A percentile compares a stretch with the other conserved stretches of the same genome.
Evolutionary conservation across 2,888 invertebrate species (phyloP).

Genomic region (Phytoseiulus persimilis): DNA sequence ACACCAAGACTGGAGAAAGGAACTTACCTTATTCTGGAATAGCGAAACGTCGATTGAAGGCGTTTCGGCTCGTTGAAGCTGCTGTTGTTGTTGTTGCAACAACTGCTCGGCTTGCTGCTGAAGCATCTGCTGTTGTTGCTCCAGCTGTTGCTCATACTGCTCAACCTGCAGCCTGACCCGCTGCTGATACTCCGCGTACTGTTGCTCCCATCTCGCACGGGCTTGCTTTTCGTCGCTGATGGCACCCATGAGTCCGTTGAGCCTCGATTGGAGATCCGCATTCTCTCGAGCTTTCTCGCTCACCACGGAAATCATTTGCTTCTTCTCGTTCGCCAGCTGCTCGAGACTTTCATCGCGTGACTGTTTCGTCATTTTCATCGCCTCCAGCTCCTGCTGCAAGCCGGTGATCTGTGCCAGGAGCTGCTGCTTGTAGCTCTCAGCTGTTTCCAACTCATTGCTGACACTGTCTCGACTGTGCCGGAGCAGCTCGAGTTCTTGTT

Average conservation of each 20-base stretch:
- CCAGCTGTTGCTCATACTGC: background rate
- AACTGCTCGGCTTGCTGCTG: background rate
- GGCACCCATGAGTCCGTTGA: background rate
- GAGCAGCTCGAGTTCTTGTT: constrained; percentile 13
- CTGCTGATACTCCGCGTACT: background rate
- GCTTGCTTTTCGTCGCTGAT: background rate
- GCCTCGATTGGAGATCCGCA: background rate
- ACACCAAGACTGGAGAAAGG: too few relatives aligned
- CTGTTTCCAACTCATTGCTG: constrained; percentile 18
- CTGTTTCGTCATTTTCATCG: background rate
- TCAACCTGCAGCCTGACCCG: background rate
- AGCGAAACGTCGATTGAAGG: background rate
- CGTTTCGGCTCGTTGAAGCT: background rate
- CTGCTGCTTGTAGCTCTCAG: background rate
- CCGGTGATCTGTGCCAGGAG: background rate
- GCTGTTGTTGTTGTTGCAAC: background rate
- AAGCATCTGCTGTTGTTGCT: background rate
- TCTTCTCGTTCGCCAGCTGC: constrained; percentile 24
- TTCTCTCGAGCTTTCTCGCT: constrained; percentile 29
- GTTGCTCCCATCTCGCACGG: background rate
- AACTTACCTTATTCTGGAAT: background rate
- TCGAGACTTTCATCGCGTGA: constrained; percentile 8
- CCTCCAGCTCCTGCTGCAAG: constrained; percentile 12
- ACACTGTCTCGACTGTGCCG: constrained; percentile 26
- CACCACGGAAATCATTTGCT: constrained; percentile 6